Conservation (phyloP, 2,888 invertebrate species). For the Andricus quercusramuli region DNA sequence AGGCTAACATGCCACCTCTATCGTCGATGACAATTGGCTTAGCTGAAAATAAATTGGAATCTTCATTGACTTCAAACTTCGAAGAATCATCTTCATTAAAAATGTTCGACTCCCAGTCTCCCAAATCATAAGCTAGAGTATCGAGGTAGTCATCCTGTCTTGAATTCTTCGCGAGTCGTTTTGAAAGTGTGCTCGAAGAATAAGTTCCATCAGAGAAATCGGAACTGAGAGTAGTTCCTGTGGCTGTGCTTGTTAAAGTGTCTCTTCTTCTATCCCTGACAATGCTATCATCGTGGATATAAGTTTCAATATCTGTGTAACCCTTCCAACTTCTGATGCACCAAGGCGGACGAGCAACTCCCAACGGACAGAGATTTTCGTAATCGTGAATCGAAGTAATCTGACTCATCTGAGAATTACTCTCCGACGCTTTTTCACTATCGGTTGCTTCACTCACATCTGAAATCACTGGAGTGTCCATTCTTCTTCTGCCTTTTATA, state of each 20-base stretch:
- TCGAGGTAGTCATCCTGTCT: slow-evolving; percentile 80
- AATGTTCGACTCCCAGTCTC: slow-evolving; percentile 71
- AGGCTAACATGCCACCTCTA: slow-evolving; percentile 80
- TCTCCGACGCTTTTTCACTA: slow-evolving; percentile 53
- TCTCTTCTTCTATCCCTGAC: slow-evolving; percentile 81
- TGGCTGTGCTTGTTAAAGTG: slow-evolving; percentile 78
- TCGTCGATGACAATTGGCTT: slow-evolving; percentile 81
- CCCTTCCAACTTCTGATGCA: slow-evolving; percentile 84
- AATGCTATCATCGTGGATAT: slow-evolving; percentile 83
- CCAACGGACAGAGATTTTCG: slow-evolving; percentile 84
- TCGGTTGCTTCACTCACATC: slow-evolving; percentile 47
- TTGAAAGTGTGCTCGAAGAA: slow-evolving; percentile 61
- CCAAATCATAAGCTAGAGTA: slow-evolving; percentile 79
- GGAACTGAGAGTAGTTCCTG: slow-evolving; percentile 82
- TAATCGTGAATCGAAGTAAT: slow-evolving; percentile 84
- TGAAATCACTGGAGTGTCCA: slow-evolving; percentile 58
- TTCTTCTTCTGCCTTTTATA: slow-evolving; percentile 59
- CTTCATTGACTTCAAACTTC: slow-evolving; percentile 58
- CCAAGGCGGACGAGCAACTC: slow-evolving; percentile 84
- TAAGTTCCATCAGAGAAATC: slow-evolving; percentile 76
- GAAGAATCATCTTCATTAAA: slow-evolving; percentile 48
- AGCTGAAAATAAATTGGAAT: slow-evolving; percentile 79
- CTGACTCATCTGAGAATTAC: slow-evolving; percentile 76
- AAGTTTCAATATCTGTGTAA: slow-evolving; percentile 84
- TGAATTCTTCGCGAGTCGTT: slow-evolving; percentile 58